Conservation (phyloP, 2,888 invertebrate genomes). For the Spisula solida region DNA sequence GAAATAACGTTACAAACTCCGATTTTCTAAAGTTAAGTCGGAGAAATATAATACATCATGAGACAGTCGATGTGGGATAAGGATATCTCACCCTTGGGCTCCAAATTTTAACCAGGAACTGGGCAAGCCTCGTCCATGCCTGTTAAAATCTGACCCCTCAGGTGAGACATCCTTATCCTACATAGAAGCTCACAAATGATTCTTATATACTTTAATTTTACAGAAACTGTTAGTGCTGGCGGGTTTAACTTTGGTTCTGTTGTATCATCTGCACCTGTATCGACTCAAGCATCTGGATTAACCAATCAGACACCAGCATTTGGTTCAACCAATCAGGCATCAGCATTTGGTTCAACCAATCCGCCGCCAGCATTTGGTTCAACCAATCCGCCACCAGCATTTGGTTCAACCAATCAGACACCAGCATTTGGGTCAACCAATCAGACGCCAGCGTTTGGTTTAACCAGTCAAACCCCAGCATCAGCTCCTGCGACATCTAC, state of each 20-base stretch:
- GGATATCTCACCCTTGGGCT: too few species aligned
- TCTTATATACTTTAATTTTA: not conserved
- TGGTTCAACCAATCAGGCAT: constrained; percentile 50
- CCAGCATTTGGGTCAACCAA: constrained; percentile 54
- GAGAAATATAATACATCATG: too few species aligned
- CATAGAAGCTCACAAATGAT: too few species aligned
- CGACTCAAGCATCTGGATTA: constrained; percentile 1
- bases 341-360: constrained; percentile 55
- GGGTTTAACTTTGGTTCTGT: not conserved
- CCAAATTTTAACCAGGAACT: too few species aligned
- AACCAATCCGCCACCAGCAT: constrained; percentile 29
- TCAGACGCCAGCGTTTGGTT: constrained; percentile 31
- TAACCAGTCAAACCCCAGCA: constrained; percentile 19
- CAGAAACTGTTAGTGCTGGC: not conserved
- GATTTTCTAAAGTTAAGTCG: too few species aligned
- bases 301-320: constrained; percentile 44
- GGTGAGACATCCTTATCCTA: too few species aligned
- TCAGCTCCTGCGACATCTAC: too few species aligned
- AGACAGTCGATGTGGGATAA: too few species aligned
- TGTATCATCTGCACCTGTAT: not conserved
- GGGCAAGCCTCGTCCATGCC: too few species aligned
- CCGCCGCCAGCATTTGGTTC: constrained; percentile 49
- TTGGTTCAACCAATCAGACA: constrained; percentile 34
- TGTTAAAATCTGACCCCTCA: too few species aligned
- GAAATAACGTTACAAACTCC: too few species aligned